phyloP scores from a whole-genome alignment of 2,888 invertebrate species.

The Hedychridium roseum region DNA sequence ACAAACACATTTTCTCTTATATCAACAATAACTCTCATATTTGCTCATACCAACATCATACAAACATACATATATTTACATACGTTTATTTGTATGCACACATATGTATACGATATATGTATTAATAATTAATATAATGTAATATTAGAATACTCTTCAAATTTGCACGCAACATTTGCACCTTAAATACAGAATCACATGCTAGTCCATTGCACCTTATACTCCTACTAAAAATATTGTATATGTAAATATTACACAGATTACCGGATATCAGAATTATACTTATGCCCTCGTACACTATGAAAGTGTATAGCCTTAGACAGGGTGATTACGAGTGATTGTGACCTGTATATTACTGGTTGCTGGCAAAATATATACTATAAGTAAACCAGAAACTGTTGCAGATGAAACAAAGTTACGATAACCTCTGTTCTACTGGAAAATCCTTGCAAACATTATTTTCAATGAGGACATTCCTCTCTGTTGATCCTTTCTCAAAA shows the following conservation, averaged over 20 bases:
- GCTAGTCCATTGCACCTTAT: constrained; percentile 52
- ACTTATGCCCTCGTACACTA: constrained; percentile 10
- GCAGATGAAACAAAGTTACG: too few species aligned
- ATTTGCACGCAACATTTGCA: constrained; percentile 56
- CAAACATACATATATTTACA: constrained; percentile 30
- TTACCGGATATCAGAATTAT: constrained; percentile 32
- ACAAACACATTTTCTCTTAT: constrained; percentile 47
- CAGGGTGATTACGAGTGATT: constrained; percentile 14
- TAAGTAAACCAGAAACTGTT: too few species aligned
- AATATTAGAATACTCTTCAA: constrained; percentile 57
- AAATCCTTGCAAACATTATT: too few species aligned
- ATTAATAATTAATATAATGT: constrained; percentile 47
- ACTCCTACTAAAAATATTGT: constrained; percentile 39
- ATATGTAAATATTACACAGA: constrained; percentile 33
- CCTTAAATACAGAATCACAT: constrained; percentile 61
- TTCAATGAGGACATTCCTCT: too few species aligned
- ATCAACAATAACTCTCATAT: constrained; percentile 42
- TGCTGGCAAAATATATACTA: too few species aligned
- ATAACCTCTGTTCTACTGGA: too few species aligned
- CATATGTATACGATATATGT: constrained; percentile 30
- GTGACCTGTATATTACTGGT: too few species aligned
- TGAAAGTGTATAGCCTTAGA: constrained; percentile 9
- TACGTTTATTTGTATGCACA: constrained; percentile 22
- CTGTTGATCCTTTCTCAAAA: too few species aligned
- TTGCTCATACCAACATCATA: constrained; percentile 36